Conservation (phyloP, 2,888 invertebrate species). For the Leuctra nigra region DNA sequence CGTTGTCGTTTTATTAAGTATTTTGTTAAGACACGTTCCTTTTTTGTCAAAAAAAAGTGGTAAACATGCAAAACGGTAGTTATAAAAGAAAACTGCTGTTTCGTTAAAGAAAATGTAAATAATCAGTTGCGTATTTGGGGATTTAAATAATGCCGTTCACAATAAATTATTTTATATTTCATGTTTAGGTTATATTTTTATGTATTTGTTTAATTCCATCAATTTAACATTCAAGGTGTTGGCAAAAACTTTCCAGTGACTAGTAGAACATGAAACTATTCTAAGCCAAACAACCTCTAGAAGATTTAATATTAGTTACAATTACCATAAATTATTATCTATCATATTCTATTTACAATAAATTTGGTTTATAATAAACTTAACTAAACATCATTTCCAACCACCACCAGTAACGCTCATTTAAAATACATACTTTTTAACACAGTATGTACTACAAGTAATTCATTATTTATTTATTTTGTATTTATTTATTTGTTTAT, state of each 20-base stretch:
- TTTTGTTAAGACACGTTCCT: too few relatives aligned
- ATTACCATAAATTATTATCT: not conserved
- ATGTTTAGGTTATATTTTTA: too few relatives aligned
- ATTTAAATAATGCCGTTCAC: too few relatives aligned
- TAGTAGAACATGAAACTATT: not conserved
- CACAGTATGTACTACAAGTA: too few relatives aligned
- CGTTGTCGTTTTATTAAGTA: too few relatives aligned
- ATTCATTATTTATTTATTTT: not conserved
- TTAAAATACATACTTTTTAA: not conserved
- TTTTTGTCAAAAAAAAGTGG: too few relatives aligned
- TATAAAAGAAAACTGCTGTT: too few relatives aligned
- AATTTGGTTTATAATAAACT: not conserved
- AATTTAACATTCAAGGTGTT: not conserved
- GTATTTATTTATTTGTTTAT: not conserved
- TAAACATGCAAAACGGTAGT: too few relatives aligned
- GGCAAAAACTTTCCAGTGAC: not conserved
- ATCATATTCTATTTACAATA: constrained; percentile 1
- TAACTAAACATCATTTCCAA: not conserved
- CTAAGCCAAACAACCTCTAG: not conserved
- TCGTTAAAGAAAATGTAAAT: too few relatives aligned
- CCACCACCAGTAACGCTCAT: not conserved
- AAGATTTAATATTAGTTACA: not conserved
- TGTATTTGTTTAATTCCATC: not conserved
- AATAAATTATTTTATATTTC: too few relatives aligned
- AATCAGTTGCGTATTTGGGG: too few relatives aligned